Evolutionary conservation across 1,140 invertebrate genomes (phyloP).

Genomic region (Helicoverpa armigera): DNA sequence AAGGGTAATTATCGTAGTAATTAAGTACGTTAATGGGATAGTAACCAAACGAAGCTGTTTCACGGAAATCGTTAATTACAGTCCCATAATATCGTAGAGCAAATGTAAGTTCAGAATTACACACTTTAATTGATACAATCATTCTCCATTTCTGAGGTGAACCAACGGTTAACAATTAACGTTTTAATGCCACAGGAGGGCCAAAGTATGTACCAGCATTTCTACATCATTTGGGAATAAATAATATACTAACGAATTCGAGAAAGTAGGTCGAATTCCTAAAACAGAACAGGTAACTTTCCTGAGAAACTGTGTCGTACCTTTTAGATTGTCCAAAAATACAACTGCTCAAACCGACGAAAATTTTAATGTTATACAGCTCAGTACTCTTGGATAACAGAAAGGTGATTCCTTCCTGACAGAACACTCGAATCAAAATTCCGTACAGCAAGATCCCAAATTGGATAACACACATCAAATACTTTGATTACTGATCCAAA

Average conservation of each 20-base stretch:
- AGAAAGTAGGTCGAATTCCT: conserved; percentile 1
- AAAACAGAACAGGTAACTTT: conserved; percentile 21
- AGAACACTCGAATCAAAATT: neutral
- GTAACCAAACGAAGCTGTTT: conserved; percentile 6
- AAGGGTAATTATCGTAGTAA: neutral
- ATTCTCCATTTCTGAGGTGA: neutral
- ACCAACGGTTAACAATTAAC: neutral
- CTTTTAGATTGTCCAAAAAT: too few relatives aligned
- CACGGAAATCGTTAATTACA: conserved; percentile 8
- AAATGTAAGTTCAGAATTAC: neutral
- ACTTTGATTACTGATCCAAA: conserved; percentile 18
- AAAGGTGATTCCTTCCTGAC: neutral
- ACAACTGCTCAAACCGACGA: too few relatives aligned
- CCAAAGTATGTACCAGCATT: neutral
- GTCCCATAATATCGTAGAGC: neutral
- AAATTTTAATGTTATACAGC: too few relatives aligned
- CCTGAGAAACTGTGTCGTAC: too few relatives aligned
- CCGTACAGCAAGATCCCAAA: conserved; percentile 6
- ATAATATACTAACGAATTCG: too few relatives aligned
- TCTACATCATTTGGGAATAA: neutral
- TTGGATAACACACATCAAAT: conserved; percentile 7
- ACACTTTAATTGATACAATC: neutral
- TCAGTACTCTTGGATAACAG: neutral
- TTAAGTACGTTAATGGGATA: conserved; percentile 2
- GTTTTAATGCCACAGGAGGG: neutral